Percentiles rank a stretch among this genome's conserved stretches.
These are phyloP conservation scores for Pinctada fucata DNA, from an alignment of 2,888 invertebrate species.

Conservation along the genomic window DNA sequence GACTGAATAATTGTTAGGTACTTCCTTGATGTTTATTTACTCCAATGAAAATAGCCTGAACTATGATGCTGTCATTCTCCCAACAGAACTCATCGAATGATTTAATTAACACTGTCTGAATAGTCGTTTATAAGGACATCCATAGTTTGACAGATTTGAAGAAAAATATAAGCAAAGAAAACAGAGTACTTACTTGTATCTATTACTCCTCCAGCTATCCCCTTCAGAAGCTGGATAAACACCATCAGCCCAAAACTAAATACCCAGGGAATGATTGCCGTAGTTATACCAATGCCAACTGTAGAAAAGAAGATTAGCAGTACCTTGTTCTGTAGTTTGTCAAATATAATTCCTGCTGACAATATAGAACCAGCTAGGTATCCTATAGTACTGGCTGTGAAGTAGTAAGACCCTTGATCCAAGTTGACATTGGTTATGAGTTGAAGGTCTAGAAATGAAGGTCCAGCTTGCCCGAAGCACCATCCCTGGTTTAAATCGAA, in stretches of 20 bases:
- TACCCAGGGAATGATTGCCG: slow-evolving; percentile 74
- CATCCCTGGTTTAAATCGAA: slow-evolving; percentile 73
- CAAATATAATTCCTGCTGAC: slow-evolving; percentile 69
- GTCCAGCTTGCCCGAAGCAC: slow-evolving; percentile 75
- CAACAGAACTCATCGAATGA: no score
- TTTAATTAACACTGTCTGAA: no score
- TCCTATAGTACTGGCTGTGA: slow-evolving; percentile 74
- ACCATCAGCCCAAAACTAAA: slow-evolving; percentile 60
- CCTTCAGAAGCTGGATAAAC: slow-evolving; percentile 62
- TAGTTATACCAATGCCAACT: slow-evolving; percentile 68
- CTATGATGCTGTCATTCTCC: no score
- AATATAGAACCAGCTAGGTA: slow-evolving; percentile 75
- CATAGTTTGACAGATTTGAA: neutral
- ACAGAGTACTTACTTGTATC: slow-evolving; percentile 46
- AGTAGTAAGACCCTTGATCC: slow-evolving; percentile 71
- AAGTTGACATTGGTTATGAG: slow-evolving; percentile 68
- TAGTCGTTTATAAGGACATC: no score
- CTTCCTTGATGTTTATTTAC: no score
- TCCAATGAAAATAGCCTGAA: no score
- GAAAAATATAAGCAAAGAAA: neutral
- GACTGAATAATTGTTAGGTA: no score
- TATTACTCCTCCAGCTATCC: slow-evolving; percentile 73
- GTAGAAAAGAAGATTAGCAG: slow-evolving; percentile 71
- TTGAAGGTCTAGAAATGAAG: slow-evolving; percentile 74
- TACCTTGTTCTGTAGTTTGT: slow-evolving; percentile 60